Percentiles rank a stretch among this genome's conserved stretches.
Evolutionary conservation across 2,888 invertebrate species (phyloP).

Genomic region (Pseudococcus viburni): DNA sequence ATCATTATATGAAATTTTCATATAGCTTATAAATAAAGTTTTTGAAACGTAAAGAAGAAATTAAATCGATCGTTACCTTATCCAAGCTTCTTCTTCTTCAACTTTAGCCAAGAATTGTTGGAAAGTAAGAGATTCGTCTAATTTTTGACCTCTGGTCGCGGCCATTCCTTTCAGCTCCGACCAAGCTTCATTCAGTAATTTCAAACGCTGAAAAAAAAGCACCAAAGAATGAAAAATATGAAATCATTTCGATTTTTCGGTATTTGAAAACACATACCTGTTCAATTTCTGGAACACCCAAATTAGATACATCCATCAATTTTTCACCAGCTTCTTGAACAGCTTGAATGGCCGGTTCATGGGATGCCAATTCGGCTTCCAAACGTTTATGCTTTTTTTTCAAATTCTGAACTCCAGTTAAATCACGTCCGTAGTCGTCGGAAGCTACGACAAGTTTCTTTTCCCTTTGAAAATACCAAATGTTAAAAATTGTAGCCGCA

Average conservation of each 20-base stretch:
- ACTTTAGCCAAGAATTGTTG: conserved; percentile 98
- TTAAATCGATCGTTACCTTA: conserved; percentile 74
- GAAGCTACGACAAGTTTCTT: conserved; percentile 97
- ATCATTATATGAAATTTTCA: background rate
- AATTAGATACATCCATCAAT: conserved; percentile 93
- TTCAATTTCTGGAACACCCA: conserved; percentile 93
- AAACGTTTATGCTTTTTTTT: conserved; percentile 99
- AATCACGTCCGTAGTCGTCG: conserved; percentile 97
- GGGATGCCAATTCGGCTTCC: conserved; percentile 97
- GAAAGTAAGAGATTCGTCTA: conserved; percentile 96
- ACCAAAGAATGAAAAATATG: background rate
- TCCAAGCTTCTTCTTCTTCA: conserved; percentile 99
- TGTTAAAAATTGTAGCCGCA: background rate
- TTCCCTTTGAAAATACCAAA: conserved; percentile 76
- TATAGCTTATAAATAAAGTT: background rate
- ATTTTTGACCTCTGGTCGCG: conserved; percentile 89
- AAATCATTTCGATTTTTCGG: too few relatives aligned
- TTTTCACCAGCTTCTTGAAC: conserved; percentile 92
- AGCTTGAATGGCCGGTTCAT: conserved; percentile 97
- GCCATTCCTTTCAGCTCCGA: conserved; percentile 91
- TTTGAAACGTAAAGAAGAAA: background rate
- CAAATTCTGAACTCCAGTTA: conserved; percentile 98
- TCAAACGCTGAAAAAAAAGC: conserved; percentile 77
- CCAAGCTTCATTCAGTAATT: conserved; percentile 93
- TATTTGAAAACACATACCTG: conserved; percentile 69